A percentile compares a stretch with the other conserved stretches of the same genome.
Evolutionary conservation across 2,113 vertebrate genomes (phyloP).

Genomic region (Heliornis fulica): DNA sequence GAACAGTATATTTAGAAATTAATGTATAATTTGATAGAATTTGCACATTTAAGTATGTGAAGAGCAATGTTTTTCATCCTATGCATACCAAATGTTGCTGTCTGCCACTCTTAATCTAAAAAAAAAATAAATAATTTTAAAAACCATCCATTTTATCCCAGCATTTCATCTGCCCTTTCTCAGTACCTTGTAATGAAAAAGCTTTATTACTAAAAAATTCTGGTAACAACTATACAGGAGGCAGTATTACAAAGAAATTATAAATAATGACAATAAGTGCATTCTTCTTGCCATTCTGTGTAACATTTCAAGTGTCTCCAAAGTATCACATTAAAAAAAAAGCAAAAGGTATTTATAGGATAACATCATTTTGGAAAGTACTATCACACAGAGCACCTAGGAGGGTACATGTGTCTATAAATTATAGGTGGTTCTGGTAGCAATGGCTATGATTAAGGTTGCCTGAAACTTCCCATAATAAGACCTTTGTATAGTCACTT

Average conservation of each 20-base stretch:
- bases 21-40: not conserved
- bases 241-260: not conserved
- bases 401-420: not conserved
- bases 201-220: not conserved
- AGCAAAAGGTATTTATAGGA: not conserved
- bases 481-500: not conserved
- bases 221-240: not conserved
- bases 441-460: not conserved
- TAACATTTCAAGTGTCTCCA: not conserved
- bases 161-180: not conserved
- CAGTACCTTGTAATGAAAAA: not conserved
- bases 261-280: not conserved
- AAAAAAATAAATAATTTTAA: not conserved
- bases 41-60: not conserved
- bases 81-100: not conserved
- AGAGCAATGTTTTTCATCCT: not conserved
- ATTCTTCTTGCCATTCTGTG: not conserved
- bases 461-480: not conserved
- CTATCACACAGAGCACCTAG: not conserved
- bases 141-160: not conserved
- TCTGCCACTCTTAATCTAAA: not conserved
- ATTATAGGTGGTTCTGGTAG: not conserved
- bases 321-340: not conserved
- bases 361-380: not conserved
- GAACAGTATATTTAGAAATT: not conserved